Base-by-base conservation (phyloP, 2,113 vertebrate species). In the Eleginops maclovinus region DNA sequence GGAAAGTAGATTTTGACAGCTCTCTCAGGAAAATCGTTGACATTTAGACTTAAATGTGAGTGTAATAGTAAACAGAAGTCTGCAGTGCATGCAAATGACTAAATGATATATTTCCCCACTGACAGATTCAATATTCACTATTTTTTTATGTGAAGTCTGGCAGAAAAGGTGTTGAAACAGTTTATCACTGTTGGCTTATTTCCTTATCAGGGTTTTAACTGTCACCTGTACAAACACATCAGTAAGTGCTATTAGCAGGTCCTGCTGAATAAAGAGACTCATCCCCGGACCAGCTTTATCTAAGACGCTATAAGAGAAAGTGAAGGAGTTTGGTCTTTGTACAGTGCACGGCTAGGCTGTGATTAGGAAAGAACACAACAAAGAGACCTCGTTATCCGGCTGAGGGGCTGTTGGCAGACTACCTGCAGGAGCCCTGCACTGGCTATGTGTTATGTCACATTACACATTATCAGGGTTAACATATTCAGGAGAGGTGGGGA, bases 351-450 rank as follows among this genome's bases (percentile, higher is more conserved):
- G 17, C 60, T 26, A 22, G 43, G 36, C 55, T 69, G 36, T 69
- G 82, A 63, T 77, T 65, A 72, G 72, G 71, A 72, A 65, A 70
- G 36, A 82, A 73, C 43, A 28, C 46, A 75, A 61, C 56, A 63
- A 51, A 77, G 56, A 71, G 55, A 73, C 22, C 77, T 88, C 68
- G 82, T 84, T 81, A 87, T 83, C 13, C 54, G 31, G 68, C 68
- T 0, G 41, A 86, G 69, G 65, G 51, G 71, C 81, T 85, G 55
- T 77, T 77, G 44, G 28, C 51, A 58, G 61, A 71, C 77, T 68
- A 60, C 73, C 69, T 68, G 46, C 46, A 49, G 36, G 22, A 63
- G 53, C 54, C 5, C 49, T 65, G 41, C 61, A 47, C 79, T 55
- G 46, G 19, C 53, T 54, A 26, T 64, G 72, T 59, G 47, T 26